These are phyloP conservation scores for Acropternis orthonyx DNA, from an alignment of 2,797 vertebrate species.

Conservation along the genomic window DNA sequence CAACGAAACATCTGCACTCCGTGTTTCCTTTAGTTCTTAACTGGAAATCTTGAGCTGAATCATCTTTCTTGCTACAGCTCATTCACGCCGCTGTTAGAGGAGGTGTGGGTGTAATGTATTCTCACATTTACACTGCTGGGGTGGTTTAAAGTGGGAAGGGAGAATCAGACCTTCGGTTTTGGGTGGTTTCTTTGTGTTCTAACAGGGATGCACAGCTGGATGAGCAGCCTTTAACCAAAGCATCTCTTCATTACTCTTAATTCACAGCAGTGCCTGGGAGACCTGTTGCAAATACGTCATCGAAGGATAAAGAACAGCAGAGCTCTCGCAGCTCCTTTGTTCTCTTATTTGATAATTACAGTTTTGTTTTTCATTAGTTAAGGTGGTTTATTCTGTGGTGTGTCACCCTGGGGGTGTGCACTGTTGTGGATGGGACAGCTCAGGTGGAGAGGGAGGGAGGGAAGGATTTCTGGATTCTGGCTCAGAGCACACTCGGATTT, in stretches of 20 bases:
- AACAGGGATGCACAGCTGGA: constrained; percentile 20
- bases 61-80: background rate
- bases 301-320: background rate
- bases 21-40: background rate
- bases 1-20: background rate
- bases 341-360: background rate
- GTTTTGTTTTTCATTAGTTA: background rate
- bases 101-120: background rate
- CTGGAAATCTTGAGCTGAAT: background rate
- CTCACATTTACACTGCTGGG: background rate
- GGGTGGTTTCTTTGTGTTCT: background rate
- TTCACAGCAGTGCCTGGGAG: background rate
- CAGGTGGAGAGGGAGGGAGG: background rate
- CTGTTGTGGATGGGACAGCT: background rate
- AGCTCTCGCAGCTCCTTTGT: constrained; percentile 7
- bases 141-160: background rate
- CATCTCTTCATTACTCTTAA: background rate
- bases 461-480: background rate
- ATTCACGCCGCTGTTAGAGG: background rate
- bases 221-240: constrained; percentile 34
- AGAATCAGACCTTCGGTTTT: background rate
- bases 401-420: background rate
- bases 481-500: background rate
- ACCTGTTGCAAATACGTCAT: background rate
- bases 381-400: fast-evolving